These are phyloP conservation scores for Agrilus planipennis DNA, from an alignment of 1,140 invertebrate genomes.

Conservation along the genomic window DNA sequence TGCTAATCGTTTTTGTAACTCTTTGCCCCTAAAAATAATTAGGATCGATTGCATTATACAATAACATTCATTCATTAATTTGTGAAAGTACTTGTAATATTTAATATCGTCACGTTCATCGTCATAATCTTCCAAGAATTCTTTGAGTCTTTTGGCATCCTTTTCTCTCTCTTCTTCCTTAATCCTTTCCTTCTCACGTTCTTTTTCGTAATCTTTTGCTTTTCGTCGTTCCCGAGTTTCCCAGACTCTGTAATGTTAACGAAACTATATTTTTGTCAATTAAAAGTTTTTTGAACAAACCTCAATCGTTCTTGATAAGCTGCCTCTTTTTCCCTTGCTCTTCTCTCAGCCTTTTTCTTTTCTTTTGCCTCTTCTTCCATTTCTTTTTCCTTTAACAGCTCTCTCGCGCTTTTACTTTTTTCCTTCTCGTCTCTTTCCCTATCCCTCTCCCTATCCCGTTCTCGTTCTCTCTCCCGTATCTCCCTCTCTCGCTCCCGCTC, in stretches of 20 bases:
- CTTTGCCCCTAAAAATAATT: constrained; percentile 55
- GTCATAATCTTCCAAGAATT: constrained; percentile 98
- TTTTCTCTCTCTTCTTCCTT: constrained; percentile 74
- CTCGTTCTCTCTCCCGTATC: constrained; percentile 34
- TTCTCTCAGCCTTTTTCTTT: constrained; percentile 78
- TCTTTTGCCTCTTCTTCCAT: constrained; percentile 86
- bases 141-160: constrained; percentile 88
- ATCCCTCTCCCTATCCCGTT: constrained; percentile 41
- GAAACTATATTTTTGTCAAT: constrained; percentile 14
- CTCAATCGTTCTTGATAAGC: constrained; percentile 74
- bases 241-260: constrained; percentile 84
- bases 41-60: constrained; percentile 2
- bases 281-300: too few species aligned
- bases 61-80: neutral
- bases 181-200: constrained; percentile 70
- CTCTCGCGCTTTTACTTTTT: constrained; percentile 42
- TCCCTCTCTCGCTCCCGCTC: constrained; percentile 32
- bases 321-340: constrained; percentile 84
- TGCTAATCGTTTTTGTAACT: constrained; percentile 74
- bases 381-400: constrained; percentile 64
- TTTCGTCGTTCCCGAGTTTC: constrained; percentile 87
- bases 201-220: constrained; percentile 84
- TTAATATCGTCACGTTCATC: constrained; percentile 94
- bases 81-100: constrained; percentile 72
- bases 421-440: constrained; percentile 40